phyloP scores from a whole-genome alignment of 2,797 vertebrate species.

The Loriculus beryllinus region DNA sequence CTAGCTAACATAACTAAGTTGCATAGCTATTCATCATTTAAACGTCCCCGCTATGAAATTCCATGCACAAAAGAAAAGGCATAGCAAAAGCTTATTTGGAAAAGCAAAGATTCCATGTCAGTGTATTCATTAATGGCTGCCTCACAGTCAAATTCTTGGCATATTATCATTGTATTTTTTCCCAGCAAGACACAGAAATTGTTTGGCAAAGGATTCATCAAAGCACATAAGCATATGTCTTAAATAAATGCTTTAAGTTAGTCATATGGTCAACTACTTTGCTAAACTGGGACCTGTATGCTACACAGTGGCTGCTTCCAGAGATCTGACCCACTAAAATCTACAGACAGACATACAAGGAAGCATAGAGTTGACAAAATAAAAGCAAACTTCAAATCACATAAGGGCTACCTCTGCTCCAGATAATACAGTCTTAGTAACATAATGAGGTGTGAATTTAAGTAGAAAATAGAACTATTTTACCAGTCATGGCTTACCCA shows the following conservation, averaged over 20 bases:
- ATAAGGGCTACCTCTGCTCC: not conserved
- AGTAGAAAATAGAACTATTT: not conserved
- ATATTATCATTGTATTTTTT: not conserved
- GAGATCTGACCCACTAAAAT: not conserved
- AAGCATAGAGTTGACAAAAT: not conserved
- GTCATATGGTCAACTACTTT: conserved; percentile 1
- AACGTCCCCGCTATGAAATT: not conserved
- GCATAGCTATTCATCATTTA: not conserved
- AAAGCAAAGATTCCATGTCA: not conserved
- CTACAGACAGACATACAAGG: not conserved
- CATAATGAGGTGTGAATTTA: not conserved
- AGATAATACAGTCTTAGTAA: not conserved
- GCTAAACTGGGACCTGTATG: not conserved
- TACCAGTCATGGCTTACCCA: not conserved
- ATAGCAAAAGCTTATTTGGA: not conserved
- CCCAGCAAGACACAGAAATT: not conserved
- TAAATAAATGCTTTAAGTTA: not conserved
- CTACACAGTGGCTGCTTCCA: not conserved
- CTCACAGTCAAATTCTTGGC: not conserved
- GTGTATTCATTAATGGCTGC: not conserved
- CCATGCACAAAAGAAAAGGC: not conserved
- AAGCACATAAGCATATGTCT: conserved; percentile 4
- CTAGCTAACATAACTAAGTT: not conserved
- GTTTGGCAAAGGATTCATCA: not conserved
- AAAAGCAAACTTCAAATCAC: not conserved